Conservation (phyloP, 2,888 invertebrate genomes). For the Bugula neritina region DNA sequence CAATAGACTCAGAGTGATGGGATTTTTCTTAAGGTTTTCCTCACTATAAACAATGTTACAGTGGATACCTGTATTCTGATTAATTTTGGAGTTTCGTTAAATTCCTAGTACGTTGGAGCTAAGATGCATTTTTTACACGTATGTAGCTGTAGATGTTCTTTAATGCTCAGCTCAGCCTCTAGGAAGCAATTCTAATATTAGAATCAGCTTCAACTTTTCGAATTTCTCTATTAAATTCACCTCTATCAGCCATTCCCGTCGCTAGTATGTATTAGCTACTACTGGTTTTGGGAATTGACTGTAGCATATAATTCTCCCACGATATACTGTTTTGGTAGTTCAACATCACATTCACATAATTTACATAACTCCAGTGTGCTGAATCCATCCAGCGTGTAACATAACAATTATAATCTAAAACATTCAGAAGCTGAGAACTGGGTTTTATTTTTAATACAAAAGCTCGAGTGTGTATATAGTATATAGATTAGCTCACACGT, state of each 20-base stretch:
- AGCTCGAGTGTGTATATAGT: not conserved
- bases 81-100: not conserved
- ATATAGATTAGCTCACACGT: not conserved
- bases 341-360: not conserved
- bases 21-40: not conserved
- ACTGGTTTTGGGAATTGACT: conserved; percentile 7
- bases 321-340: conserved; percentile 25
- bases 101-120: too few relatives aligned
- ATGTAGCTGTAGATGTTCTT: too few relatives aligned
- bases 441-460: too few relatives aligned
- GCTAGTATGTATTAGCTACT: too few relatives aligned
- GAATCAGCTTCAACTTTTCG: too few relatives aligned
- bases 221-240: too few relatives aligned
- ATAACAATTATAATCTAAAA: not conserved
- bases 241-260: too few relatives aligned
- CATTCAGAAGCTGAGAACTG: not conserved
- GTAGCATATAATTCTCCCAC: conserved; percentile 9
- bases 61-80: not conserved
- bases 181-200: too few relatives aligned
- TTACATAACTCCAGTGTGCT: conserved; percentile 4
- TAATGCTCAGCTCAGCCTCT: too few relatives aligned
- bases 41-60: not conserved
- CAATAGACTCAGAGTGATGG: not conserved
- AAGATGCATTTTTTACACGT: too few relatives aligned
- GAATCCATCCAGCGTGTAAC: not conserved